phyloP scores from a whole-genome alignment of 2,797 vertebrate species.

The Amphiprion clarkii region DNA sequence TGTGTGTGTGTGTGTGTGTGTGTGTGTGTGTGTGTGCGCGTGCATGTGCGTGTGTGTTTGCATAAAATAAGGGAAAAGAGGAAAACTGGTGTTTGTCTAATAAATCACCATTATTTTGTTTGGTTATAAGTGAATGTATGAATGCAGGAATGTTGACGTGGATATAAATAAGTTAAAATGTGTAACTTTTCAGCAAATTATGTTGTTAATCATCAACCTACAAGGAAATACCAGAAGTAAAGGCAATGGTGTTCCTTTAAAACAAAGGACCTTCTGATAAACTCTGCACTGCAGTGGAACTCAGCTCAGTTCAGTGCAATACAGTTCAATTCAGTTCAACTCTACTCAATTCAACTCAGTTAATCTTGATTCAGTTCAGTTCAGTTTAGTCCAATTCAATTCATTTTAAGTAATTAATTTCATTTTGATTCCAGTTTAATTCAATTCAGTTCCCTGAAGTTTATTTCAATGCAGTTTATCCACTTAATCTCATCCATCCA shows the following conservation, averaged over 20 bases:
- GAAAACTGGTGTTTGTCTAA: not conserved
- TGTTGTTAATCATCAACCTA: constrained; percentile 76
- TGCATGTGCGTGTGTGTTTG: constrained; percentile 16
- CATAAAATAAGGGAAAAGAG: not conserved
- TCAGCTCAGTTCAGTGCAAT: not conserved
- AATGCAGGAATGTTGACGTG: not conserved
- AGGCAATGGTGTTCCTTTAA: not conserved
- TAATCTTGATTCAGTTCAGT: no score
- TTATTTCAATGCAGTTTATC: no score
- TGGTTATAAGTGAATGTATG: not conserved
- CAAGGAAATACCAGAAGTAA: constrained; percentile 51
- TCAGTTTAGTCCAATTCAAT: no score
- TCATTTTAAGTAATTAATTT: not conserved
- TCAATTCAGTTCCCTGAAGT: no score
- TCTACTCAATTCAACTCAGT: no score
- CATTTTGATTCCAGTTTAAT: not conserved
- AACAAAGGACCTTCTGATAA: constrained; percentile 13
- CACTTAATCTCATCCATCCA: no score
- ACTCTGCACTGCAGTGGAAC: not conserved
- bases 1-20: constrained; percentile 20
- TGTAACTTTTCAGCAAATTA: constrained; percentile 43
- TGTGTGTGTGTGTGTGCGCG: no score
- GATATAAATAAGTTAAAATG: constrained; percentile 14
- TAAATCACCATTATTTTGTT: not conserved
- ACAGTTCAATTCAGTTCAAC: no score